A percentile compares a stretch with the other conserved stretches of the same genome.
These are phyloP conservation scores for Passer domesticus DNA, from an alignment of 2,113 vertebrate species.

Conservation along the genomic window DNA sequence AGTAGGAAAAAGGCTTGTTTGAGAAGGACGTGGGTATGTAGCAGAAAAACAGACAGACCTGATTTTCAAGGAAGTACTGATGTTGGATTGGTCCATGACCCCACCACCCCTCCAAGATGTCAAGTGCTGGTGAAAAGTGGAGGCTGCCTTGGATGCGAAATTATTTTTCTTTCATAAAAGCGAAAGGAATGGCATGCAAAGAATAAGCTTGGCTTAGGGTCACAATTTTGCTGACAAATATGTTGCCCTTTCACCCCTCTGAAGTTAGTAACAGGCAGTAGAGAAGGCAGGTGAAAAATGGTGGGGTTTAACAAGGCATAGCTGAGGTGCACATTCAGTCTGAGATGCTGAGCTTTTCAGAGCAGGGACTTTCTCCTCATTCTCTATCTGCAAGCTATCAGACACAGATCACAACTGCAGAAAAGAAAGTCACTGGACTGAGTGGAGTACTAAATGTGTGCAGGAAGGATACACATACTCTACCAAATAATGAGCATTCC, in stretches of 20 bases:
- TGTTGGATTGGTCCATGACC: not conserved
- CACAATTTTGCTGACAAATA: not conserved
- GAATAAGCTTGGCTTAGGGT: not conserved
- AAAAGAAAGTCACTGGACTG: not conserved
- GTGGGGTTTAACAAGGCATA: not conserved
- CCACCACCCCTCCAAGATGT: rapidly evolving
- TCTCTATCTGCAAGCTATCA: not conserved
- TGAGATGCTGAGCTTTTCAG: not conserved
- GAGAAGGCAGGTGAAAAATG: not conserved
- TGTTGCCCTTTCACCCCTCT: not conserved
- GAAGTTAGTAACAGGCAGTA: not conserved
- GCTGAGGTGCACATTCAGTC: not conserved
- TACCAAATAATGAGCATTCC: not conserved
- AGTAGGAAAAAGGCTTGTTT: not conserved
- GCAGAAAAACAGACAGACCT: not conserved
- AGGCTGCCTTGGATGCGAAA: not conserved
- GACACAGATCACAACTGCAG: not conserved
- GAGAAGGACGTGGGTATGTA: not conserved
- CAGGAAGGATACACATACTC: not conserved
- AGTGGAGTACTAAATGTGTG: not conserved
- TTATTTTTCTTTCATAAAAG: not conserved
- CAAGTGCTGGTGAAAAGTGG: not conserved
- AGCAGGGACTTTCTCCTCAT: not conserved
- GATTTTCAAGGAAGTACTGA: not conserved
- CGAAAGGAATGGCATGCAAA: not conserved